phyloP scores from a whole-genome alignment of 2,113 vertebrate species.

The Caretta caretta region DNA sequence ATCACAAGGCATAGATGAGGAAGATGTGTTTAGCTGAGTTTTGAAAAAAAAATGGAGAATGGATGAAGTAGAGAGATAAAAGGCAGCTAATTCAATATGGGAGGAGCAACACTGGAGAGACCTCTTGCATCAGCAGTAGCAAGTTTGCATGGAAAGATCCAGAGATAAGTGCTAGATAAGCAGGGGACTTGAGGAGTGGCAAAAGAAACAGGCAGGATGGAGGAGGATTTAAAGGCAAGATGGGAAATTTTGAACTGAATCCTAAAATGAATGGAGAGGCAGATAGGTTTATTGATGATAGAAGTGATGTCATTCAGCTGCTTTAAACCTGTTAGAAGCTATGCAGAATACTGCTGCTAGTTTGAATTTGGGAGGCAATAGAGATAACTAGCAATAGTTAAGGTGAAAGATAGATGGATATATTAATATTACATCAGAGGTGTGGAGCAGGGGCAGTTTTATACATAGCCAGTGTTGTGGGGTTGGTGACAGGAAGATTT shows the following conservation, averaged over 20 bases:
- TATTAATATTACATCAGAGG: neutral
- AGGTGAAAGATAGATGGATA: accelerated
- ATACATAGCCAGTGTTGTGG: neutral
- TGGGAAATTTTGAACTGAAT: neutral
- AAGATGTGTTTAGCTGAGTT: neutral
- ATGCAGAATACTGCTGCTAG: neutral
- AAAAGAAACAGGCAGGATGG: neutral
- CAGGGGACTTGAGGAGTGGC: neutral
- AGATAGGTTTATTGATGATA: neutral
- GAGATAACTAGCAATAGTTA: neutral
- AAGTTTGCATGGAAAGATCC: neutral
- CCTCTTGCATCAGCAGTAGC: neutral
- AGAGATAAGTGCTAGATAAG: neutral
- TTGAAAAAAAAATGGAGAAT: neutral
- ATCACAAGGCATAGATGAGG: neutral
- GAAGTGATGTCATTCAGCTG: neutral
- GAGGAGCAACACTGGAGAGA: neutral
- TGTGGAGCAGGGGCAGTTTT: neutral
- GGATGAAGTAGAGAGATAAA: neutral
- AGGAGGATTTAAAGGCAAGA: neutral
- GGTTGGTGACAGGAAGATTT: neutral
- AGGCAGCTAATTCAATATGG: neutral
- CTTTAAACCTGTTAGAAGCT: neutral
- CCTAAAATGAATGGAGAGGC: neutral
- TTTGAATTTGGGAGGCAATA: neutral